A percentile compares a stretch with the other conserved stretches of the same genome.
These are phyloP conservation scores for Cliona cf. orientalis DNA, from an alignment of 37 sponge, comb jelly and placozoan species.

Conservation along the genomic window DNA sequence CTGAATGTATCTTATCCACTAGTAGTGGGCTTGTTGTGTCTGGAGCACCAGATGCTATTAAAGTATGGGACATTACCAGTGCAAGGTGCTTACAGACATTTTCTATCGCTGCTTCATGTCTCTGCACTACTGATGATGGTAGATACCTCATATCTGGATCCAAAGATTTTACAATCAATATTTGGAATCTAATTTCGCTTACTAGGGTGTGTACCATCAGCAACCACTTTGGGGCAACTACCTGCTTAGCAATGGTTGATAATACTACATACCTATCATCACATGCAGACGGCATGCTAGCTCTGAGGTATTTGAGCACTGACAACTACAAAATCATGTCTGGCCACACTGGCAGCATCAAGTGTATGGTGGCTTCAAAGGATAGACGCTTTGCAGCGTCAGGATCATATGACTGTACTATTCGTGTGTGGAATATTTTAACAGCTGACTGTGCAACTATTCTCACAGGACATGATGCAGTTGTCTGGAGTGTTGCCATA, in stretches of 20 bases:
- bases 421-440: conserved; percentile 39
- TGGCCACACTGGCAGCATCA: conserved; percentile 45
- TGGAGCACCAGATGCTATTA: conserved; percentile 63
- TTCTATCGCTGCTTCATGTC: conserved; percentile 15
- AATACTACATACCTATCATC: background rate
- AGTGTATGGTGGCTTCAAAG: conserved; percentile 24
- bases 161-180: conserved; percentile 9
- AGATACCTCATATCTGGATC: conserved; percentile 25
- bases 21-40: conserved; percentile 8
- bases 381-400: conserved; percentile 11
- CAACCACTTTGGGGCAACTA: conserved; percentile 27
- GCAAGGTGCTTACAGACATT: conserved; percentile 58
- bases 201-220: background rate
- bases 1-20: conserved; percentile 45
- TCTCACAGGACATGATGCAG: conserved; percentile 52
- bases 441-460: background rate
- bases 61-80: conserved; percentile 46
- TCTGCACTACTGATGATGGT: background rate
- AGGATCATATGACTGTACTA: conserved; percentile 50
- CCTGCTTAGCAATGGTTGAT: background rate
- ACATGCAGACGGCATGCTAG: conserved; percentile 25
- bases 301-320: conserved; percentile 20
- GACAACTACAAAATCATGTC: background rate
- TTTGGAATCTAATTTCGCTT: conserved; percentile 9
- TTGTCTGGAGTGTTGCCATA: conserved; percentile 30